A percentile compares a stretch with the other conserved stretches of the same genome.
These are phyloP conservation scores for Molothrus aeneus DNA, from an alignment of 2,797 vertebrate species.

Conservation along the genomic window DNA sequence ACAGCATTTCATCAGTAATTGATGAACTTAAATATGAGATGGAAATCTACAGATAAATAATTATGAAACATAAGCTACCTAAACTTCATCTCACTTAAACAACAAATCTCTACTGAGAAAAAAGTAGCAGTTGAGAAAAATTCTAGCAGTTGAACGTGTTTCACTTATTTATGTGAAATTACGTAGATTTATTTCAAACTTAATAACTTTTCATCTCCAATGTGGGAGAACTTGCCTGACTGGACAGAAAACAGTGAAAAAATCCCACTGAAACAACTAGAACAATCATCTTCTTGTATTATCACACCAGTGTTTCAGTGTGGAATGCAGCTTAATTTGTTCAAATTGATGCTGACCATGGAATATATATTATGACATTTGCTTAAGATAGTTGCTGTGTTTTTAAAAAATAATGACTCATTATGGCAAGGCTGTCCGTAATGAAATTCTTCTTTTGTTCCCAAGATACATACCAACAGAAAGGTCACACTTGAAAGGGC, in stretches of 20 bases:
- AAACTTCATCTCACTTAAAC: not conserved
- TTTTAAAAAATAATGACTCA: constrained; percentile 72
- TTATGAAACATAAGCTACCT: constrained; percentile 7
- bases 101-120: not conserved
- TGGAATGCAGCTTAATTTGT: constrained; percentile 71
- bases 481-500: constrained; percentile 71
- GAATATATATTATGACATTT: constrained; percentile 78
- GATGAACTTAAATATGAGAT: constrained; percentile 10
- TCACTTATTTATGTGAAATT: constrained; percentile 20
- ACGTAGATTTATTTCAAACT: constrained; percentile 44
- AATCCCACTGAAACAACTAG: constrained; percentile 56
- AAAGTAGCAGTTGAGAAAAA: not conserved
- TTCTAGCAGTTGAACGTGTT: not conserved
- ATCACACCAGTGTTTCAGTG: constrained; percentile 23
- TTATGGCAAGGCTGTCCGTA: constrained; percentile 70
- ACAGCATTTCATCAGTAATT: constrained; percentile 35
- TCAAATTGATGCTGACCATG: constrained; percentile 63
- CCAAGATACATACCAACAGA: constrained; percentile 73
- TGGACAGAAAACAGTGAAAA: constrained; percentile 63
- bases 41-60: constrained; percentile 13
- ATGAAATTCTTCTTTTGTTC: constrained; percentile 67
- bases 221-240: constrained; percentile 67
- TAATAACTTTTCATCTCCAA: constrained; percentile 19
- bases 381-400: constrained; percentile 70
- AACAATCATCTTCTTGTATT: constrained; percentile 75